Base-by-base conservation (phyloP, 2,113 vertebrate species). In the Prochilodus magdalenae region DNA sequence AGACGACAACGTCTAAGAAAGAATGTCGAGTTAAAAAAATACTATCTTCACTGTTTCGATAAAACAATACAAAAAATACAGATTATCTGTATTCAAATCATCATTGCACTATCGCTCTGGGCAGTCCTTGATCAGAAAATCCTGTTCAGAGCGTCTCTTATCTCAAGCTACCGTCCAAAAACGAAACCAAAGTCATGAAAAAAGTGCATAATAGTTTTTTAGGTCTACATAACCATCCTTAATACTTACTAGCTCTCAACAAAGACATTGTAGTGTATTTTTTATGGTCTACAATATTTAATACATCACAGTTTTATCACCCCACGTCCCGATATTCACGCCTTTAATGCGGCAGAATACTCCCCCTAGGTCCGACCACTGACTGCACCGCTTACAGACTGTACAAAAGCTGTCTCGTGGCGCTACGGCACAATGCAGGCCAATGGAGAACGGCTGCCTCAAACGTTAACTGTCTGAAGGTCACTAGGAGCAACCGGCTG, bases 51-150 rank as follows among this genome's bases (percentile, higher is more conserved):
- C 90, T 36, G 33, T 89, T 84, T 83, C 82, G 82, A 90, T 80
- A 30, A 76, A 89, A 90, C 86, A 78, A 92, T 93, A 93, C 66
- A 93, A 91, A 88, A 95, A 94, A 94, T 94, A 94, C 86, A 92
- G 88, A 87, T 86, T 69, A 88, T 91, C 86, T 90, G 86, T 65
- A 88, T 84, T 87, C 69, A 90, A 87, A 82, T 85, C 70, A 87
- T 91, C 91, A 94, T 94, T 96, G 94, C 94, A 95, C 95, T 92
- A 91, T 91, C 93, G 94, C 94, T 94, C 92, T 88, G 92, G 90
- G 92, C 85, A 86, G 89, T 86, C 90, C 82, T 77, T 87, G 79
- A 90, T 93, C 90, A 94, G 93, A 88, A 79, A 89, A 51, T 66
- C 70, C 71, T 13, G 16, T 81, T 84, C 30, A 27, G 73, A 26